Evolutionary conservation across 2,113 vertebrate species (phyloP), one percentile per base, ranked within the genome.

Genomic region (Stomatorhinus ivindoensis): DNA sequence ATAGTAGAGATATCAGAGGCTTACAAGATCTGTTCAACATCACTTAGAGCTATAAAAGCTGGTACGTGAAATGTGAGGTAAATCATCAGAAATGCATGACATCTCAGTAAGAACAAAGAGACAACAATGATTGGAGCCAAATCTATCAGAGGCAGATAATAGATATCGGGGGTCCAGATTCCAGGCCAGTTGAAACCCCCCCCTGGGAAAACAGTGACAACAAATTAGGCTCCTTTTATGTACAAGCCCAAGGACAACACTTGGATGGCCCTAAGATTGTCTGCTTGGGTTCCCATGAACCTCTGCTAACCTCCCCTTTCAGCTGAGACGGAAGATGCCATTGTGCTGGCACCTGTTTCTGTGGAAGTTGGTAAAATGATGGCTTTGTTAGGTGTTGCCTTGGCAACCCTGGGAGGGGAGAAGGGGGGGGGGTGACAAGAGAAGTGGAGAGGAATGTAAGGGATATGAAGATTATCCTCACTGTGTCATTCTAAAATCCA

Each of bases 291-390:
- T 96, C 96, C 96, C 96, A 96, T 96, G 96, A 94, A 96, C 95
- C 95, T 94, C 94, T 94, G 44, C 95, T 96, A 96, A 96, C 96
- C 96, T 96, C 95, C 94, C 93, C 94, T 96, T 96, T 96, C 96
- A 96, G 94, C 85, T 89, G 61, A 89, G 93, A 90, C 96, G 95
- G 95, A 96, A 96, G 95, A 95, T 88, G 94, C 95, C 95, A 96
- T 96, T 96, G 95, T 96, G 95, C 96, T 95, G 96, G 95, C 96
- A 96, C 96, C 95, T 96, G 96, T 96, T 95, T 96, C 95, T 96
- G 95, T 96, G 96, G 95, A 96, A 96, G 96, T 96, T 96, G 96
- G 95, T 96, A 95, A 96, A 96, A 96, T 96, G 96, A 96, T 96
- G 96, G 95, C 96, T 96, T 96, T 96, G 96, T 96, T 96, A 96